These are phyloP conservation scores for Caenorhabditis virilis DNA, from an alignment of 2,888 invertebrate species.

Conservation along the genomic window DNA sequence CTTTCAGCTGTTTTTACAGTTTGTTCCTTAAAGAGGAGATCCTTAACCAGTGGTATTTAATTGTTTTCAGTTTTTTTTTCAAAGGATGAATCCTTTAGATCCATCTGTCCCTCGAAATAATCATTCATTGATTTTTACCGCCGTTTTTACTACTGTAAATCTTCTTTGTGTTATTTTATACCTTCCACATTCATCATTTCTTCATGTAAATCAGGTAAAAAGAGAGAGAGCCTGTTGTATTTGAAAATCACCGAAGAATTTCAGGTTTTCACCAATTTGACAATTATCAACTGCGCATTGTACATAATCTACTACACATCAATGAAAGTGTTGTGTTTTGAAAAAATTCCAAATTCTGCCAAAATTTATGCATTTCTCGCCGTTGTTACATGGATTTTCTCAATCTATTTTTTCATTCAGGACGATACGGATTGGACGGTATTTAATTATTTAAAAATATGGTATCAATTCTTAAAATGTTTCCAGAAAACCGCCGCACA, in stretches of 20 bases:
- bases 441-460: neutral
- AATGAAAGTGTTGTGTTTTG: slow-evolving; percentile 11
- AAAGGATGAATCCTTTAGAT: no score
- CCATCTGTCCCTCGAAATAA: neutral
- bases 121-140: neutral
- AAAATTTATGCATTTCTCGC: slow-evolving; percentile 7
- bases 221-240: neutral
- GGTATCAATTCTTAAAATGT: neutral
- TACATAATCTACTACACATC: slow-evolving; percentile 18
- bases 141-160: slow-evolving; percentile 5
- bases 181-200: slow-evolving; percentile 8
- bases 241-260: neutral
- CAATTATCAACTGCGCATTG: slow-evolving; percentile 17
- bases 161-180: neutral
- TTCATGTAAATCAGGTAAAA: neutral
- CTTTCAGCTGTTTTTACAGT: neutral
- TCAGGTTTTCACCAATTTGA: slow-evolving; percentile 16
- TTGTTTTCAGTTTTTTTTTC: no score
- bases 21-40: slow-evolving; percentile 5
- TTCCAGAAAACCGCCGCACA: slow-evolving; percentile 16
- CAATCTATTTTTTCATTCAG: slow-evolving; percentile 16
- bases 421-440: slow-evolving; percentile 36
- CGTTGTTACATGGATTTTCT: slow-evolving; percentile 6
- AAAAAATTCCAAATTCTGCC: neutral
- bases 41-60: neutral